Evolutionary conservation across 2,113 vertebrate genomes (phyloP), one percentile per base, ranked within the genome.

Genomic region (Dinomys branickii): DNA sequence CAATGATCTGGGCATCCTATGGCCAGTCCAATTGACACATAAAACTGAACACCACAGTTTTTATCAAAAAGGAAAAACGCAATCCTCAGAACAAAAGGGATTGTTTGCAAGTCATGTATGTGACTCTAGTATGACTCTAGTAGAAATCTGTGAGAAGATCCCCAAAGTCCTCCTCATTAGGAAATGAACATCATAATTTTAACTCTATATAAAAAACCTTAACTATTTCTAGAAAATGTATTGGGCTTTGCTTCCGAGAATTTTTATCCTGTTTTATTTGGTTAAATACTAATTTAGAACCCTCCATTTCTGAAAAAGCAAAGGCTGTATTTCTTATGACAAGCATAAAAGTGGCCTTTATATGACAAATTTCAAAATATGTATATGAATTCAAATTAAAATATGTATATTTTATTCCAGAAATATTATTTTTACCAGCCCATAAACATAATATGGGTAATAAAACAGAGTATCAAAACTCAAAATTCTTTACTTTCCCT

Each of bases 301-400:
- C 69, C 24, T 92, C 96, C 93, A 97, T 95, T 96, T 97, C 73
- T 83, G 65, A 59, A 86, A 93, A 89, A 88, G 85, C 67, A 89
- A 89, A 94, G 80, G 52, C 77, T 90, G 7, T 92, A 85, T 92
- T n/a, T n/a, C n/a, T n/a, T 95, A 83, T 38, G 83, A 19, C 35
- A 92, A 94, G 71, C 81, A 90, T 80, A 85, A 96, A 95, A 95
- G 58, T 90, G 6, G 91, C n/a, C 54, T 96, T 96, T 90, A 93
- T 41, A 54, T 94, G 83, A 94, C 78, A 96, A 95, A 89, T 91
- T 94, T 92, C 78, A 95, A 24, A 50, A 50, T 50, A 50, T 50
- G 47, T 50, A 50, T 50, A 50, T 50, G 47, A 50, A 50, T 50
- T 50, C 5, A 50, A 50, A 50, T 97, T 84, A 86, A 97, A 95